Percentiles rank a stretch among this genome's conserved stretches.
Evolutionary conservation across 2,888 invertebrate species (phyloP).

Genomic region (Tholera decimalis): DNA sequence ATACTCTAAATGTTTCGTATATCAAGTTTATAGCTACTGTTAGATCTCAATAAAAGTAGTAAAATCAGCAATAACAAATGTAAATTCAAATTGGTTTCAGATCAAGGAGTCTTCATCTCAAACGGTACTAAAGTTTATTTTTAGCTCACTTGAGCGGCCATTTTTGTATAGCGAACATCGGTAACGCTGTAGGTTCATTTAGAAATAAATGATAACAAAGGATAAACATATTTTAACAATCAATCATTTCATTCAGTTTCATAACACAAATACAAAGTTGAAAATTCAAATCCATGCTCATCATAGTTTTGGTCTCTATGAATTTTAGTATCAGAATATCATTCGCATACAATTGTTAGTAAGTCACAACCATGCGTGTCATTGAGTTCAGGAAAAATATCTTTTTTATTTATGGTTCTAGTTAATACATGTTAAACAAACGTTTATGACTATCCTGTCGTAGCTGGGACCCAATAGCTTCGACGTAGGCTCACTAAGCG

Average conservation of each 20-base stretch:
- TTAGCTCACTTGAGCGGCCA: slow-evolving; percentile 29
- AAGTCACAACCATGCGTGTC: slow-evolving; percentile 82
- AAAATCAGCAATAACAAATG: slow-evolving; percentile 33
- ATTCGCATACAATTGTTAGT: slow-evolving; percentile 79
- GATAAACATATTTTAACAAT: slow-evolving; percentile 53
- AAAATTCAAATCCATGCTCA: slow-evolving; percentile 61
- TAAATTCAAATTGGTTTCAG: slow-evolving; percentile 35
- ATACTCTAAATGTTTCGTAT: slow-evolving; percentile 14
- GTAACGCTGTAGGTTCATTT: slow-evolving; percentile 55
- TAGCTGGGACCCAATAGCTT: slow-evolving; percentile 75
- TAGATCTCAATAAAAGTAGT: slow-evolving; percentile 28
- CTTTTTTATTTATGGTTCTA: slow-evolving; percentile 55
- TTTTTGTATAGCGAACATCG: slow-evolving; percentile 68
- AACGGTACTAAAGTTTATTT: slow-evolving; percentile 39
- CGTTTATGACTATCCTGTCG: slow-evolving; percentile 80
- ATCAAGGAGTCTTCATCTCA: slow-evolving; percentile 39
- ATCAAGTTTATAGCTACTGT: slow-evolving; percentile 18
- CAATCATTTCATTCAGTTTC: slow-evolving; percentile 50
- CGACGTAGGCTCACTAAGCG: slow-evolving; percentile 77
- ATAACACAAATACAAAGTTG: slow-evolving; percentile 47
- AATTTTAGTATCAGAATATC: slow-evolving; percentile 61
- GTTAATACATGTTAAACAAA: slow-evolving; percentile 67
- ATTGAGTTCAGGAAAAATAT: slow-evolving; percentile 69
- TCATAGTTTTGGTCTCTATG: slow-evolving; percentile 30
- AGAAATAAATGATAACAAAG: slow-evolving; percentile 60